phyloP scores from a whole-genome alignment of 2,113 vertebrate genomes.

The Campylomormyrus numenius region DNA sequence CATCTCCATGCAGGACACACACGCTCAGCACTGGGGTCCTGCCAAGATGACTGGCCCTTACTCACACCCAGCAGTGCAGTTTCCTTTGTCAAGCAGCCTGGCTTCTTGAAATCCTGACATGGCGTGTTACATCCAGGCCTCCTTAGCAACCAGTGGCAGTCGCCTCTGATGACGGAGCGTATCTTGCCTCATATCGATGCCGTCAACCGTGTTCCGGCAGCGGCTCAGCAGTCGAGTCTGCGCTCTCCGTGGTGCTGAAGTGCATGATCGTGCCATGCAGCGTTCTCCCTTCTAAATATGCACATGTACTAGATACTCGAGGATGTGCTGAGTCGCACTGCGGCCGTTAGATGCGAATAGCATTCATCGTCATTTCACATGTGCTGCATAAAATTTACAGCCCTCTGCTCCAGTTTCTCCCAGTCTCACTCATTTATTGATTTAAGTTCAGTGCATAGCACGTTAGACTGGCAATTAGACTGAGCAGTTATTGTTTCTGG shows the following conservation, averaged over 20 bases:
- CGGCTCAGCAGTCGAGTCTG: not conserved
- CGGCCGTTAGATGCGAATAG: not conserved
- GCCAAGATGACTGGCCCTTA: not conserved
- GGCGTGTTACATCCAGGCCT: not conserved
- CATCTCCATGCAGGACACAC: not conserved
- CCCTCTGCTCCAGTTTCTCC: not conserved
- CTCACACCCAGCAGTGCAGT: not conserved
- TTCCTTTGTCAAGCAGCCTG: not conserved
- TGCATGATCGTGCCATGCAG: not conserved
- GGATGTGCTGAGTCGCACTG: not conserved
- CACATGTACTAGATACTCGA: not conserved
- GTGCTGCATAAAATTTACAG: not conserved
- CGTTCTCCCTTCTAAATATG: not conserved
- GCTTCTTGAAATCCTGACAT: not conserved
- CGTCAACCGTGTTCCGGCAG: not conserved
- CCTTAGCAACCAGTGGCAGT: not conserved
- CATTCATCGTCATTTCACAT: not conserved
- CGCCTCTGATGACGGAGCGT: not conserved
- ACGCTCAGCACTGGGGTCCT: not conserved
- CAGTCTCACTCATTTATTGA: not conserved
- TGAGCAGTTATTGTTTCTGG: not conserved
- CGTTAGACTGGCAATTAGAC: not conserved
- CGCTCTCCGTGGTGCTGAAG: constrained; percentile 1
- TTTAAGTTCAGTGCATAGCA: not conserved
- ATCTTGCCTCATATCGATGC: not conserved